Conservation (phyloP, 2,113 vertebrate species). For the Vimba vimba region DNA sequence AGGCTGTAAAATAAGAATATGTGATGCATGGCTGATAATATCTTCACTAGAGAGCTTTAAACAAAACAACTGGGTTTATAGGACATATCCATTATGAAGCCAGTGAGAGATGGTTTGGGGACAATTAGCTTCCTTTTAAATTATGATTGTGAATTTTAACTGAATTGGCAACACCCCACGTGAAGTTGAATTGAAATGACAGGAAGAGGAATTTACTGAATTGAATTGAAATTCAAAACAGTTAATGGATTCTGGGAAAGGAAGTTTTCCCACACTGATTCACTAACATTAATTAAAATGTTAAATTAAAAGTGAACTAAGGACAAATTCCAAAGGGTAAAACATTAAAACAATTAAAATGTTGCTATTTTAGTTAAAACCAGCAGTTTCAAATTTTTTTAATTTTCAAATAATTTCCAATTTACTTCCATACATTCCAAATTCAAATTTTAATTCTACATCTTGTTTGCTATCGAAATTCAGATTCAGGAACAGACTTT, state of each 20-base stretch:
- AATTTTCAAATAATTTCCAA: not conserved
- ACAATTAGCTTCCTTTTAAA: not conserved
- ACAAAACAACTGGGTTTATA: constrained; percentile 1
- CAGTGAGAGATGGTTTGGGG: not conserved
- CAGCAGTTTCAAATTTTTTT: not conserved
- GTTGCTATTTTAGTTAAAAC: not conserved
- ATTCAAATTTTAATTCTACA: not conserved
- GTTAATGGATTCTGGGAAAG: not conserved
- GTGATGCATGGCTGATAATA: constrained; percentile 3
- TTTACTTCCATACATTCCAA: not conserved
- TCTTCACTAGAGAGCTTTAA: not conserved
- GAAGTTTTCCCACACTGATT: not conserved
- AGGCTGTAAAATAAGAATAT: not conserved
- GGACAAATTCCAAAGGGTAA: not conserved
- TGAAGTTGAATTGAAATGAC: not conserved
- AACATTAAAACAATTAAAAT: not conserved
- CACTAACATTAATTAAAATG: not conserved
- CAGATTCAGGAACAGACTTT: not conserved
- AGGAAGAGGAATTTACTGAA: not conserved
- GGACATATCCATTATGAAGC: not conserved
- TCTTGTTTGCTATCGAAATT: not conserved
- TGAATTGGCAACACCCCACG: not conserved
- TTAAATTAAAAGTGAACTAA: not conserved
- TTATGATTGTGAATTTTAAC: not conserved
- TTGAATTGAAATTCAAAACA: not conserved